Evolutionary conservation across 2,797 vertebrate species (phyloP).

Genomic region (Peromyscus eremicus): DNA sequence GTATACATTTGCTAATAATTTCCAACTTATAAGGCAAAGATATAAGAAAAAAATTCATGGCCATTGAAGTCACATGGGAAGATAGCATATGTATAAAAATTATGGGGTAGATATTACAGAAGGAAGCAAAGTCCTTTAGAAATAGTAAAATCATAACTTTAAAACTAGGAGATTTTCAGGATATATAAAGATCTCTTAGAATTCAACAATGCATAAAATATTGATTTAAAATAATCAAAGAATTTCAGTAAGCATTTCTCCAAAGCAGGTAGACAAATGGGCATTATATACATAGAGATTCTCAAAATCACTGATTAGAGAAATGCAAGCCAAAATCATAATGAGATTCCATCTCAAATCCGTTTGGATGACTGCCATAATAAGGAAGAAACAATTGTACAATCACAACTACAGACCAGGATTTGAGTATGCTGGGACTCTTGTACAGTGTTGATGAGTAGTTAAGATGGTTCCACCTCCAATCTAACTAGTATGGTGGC

Average conservation of each 20-base stretch:
- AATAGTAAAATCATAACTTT: neutral
- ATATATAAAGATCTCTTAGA: neutral
- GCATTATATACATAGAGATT: neutral
- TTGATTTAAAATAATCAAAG: neutral
- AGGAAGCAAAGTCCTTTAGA: neutral
- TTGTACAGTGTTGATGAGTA: neutral
- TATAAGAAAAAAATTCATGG: neutral
- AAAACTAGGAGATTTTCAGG: neutral
- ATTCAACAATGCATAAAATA: neutral
- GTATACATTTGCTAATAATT: neutral
- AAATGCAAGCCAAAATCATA: neutral
- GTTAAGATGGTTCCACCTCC: neutral
- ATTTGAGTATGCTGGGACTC: neutral
- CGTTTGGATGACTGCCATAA: neutral
- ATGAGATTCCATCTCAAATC: neutral
- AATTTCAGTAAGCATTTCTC: neutral
- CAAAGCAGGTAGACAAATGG: neutral
- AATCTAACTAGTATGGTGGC: neutral
- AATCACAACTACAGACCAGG: neutral
- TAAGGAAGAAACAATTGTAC: neutral
- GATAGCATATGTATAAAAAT: neutral
- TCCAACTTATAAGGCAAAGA: neutral
- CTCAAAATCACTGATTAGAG: neutral
- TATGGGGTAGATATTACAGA: neutral
- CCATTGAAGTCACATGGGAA: neutral